Conservation (phyloP, 2,888 invertebrate species). For the Hypomecis atomaria region DNA sequence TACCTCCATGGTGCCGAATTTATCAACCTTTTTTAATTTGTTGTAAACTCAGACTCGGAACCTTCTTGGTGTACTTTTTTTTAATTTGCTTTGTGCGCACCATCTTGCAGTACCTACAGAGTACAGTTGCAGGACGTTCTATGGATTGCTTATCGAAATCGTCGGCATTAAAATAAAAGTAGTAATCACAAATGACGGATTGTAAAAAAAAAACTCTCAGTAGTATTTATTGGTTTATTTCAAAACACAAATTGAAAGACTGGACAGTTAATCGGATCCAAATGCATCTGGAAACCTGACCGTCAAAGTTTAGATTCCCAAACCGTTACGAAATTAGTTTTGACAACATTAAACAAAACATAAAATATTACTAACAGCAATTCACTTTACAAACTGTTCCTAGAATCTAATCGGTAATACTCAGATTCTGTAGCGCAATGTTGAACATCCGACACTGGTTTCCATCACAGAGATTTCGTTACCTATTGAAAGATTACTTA, state of each 20-base stretch:
- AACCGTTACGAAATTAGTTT: slow-evolving; percentile 79
- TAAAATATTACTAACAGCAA: slow-evolving; percentile 81
- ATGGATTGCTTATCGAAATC: too few species aligned
- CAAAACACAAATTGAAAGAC: slow-evolving; percentile 82
- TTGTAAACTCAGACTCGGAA: too few species aligned
- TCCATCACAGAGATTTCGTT: slow-evolving; percentile 81
- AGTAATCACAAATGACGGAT: too few species aligned
- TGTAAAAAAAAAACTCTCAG: slow-evolving; percentile 24
- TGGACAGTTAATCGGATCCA: slow-evolving; percentile 77
- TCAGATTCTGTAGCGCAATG: slow-evolving; percentile 76
- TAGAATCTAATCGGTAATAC: slow-evolving; percentile 80
- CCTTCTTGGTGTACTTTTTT: too few species aligned
- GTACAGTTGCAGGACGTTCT: too few species aligned
- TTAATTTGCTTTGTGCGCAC: too few species aligned
- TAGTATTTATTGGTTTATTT: slow-evolving; percentile 80
- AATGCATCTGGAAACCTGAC: slow-evolving; percentile 71
- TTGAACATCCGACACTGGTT: slow-evolving; percentile 75
- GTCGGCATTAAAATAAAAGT: too few species aligned
- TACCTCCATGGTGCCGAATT: too few species aligned
- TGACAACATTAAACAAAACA: slow-evolving; percentile 82
- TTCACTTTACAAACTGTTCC: slow-evolving; percentile 72
- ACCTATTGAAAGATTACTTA: slow-evolving; percentile 75
- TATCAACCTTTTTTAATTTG: too few species aligned
- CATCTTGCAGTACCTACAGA: too few species aligned
- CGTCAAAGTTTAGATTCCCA: slow-evolving; percentile 68